phyloP scores from a whole-genome alignment of 2,113 vertebrate species.

The Dryoscopus gambensis region DNA sequence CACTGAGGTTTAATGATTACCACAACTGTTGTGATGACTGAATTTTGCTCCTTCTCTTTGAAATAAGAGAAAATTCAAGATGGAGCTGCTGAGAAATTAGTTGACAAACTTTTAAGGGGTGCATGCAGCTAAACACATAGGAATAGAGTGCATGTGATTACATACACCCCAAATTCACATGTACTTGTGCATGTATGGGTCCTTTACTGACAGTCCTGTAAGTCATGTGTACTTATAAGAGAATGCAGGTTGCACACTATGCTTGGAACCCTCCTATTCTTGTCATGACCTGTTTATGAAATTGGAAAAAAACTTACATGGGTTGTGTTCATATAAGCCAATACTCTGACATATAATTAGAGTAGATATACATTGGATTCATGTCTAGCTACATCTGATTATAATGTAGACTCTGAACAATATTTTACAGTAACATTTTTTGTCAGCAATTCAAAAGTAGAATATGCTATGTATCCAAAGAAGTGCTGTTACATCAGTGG shows the following conservation, averaged over 20 bases:
- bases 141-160: background rate
- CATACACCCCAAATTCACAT: background rate
- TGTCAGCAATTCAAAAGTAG: background rate
- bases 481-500: background rate
- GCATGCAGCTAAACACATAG: accelerated
- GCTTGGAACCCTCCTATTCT: background rate
- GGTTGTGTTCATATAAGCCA: background rate
- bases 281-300: background rate
- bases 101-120: background rate
- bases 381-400: background rate
- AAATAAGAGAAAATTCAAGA: background rate
- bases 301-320: background rate
- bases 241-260: background rate
- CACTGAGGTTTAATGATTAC: background rate
- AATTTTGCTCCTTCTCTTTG: background rate
- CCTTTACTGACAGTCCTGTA: background rate
- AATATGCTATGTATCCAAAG: background rate
- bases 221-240: background rate
- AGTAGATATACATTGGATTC: background rate
- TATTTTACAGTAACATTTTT: background rate
- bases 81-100: background rate
- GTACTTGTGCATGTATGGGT: background rate
- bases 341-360: background rate
- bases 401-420: background rate
- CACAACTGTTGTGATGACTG: background rate